A percentile compares a stretch with the other conserved stretches of the same genome.
Evolutionary conservation across 2,113 vertebrate genomes (phyloP).

Genomic region (Anas platyrhynchos): DNA sequence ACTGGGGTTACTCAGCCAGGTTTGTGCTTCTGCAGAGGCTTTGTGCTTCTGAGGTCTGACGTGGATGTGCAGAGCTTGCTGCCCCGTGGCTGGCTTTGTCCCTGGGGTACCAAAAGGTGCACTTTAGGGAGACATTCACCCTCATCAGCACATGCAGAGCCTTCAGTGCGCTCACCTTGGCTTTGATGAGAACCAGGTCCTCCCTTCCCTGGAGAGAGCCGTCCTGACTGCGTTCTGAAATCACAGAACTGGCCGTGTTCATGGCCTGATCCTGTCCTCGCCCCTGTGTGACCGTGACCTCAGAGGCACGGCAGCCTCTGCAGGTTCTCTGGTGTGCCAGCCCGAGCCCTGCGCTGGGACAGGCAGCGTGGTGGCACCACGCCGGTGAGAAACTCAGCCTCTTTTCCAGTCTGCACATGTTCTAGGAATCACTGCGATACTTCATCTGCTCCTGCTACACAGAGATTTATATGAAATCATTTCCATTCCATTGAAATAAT

Average conservation of each 20-base stretch:
- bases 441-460: not conserved
- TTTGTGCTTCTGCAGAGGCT: not conserved
- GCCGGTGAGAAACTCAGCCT: not conserved
- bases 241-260: not conserved
- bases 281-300: not conserved
- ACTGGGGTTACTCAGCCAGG: not conserved
- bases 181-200: not conserved
- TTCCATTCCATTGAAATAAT: conserved; percentile 13
- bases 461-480: not conserved
- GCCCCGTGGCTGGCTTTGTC: not conserved
- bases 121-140: not conserved
- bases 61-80: not conserved
- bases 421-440: not conserved
- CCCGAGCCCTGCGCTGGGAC: not conserved
- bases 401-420: not conserved
- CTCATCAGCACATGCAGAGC: not conserved
- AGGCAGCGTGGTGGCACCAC: not conserved
- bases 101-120: not conserved
- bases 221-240: not conserved
- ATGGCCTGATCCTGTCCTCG: not conserved
- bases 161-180: not conserved
- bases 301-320: not conserved
- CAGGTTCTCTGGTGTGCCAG: not conserved
- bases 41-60: not conserved
- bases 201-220: not conserved